Conservation (phyloP, 2,797 vertebrate genomes). For the Peromyscus eremicus region DNA sequence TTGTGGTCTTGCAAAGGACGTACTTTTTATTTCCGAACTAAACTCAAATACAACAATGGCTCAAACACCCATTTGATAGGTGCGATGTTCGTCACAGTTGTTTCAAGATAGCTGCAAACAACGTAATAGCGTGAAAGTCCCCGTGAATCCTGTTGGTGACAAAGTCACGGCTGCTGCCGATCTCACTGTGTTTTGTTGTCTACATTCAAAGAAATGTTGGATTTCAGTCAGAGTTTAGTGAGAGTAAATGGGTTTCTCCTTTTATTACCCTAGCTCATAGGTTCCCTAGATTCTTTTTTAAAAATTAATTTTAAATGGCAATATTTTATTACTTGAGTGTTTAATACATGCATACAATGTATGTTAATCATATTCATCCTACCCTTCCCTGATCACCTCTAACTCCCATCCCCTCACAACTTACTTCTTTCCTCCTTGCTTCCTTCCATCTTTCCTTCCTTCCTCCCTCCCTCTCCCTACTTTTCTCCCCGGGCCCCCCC, state of each 20-base stretch:
- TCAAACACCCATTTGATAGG: slow-evolving; percentile 11
- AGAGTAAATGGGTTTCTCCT: slow-evolving; percentile 37
- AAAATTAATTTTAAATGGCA: background rate
- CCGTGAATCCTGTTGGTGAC: slow-evolving; percentile 34
- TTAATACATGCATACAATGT: background rate
- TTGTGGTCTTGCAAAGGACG: background rate
- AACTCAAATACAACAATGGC: background rate
- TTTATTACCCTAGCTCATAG: background rate
- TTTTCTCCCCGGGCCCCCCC: too few species aligned
- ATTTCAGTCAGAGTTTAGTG: slow-evolving; percentile 25
- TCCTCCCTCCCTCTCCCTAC: fast-evolving
- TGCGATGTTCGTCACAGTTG: background rate
- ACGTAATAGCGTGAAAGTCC: background rate
- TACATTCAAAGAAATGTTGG: slow-evolving; percentile 26
- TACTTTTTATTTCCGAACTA: slow-evolving; percentile 32
- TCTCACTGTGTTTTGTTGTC: background rate
- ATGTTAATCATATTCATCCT: background rate
- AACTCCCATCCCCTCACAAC: background rate
- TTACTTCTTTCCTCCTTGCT: too few species aligned
- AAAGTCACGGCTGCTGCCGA: slow-evolving; percentile 13
- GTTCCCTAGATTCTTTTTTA: background rate
- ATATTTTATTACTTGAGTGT: background rate
- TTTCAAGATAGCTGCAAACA: background rate
- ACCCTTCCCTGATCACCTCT: background rate
- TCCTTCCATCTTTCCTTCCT: too few species aligned